Evolutionary conservation across 2,888 invertebrate species (phyloP).

Genomic region (Meiosimyza platycephala): DNA sequence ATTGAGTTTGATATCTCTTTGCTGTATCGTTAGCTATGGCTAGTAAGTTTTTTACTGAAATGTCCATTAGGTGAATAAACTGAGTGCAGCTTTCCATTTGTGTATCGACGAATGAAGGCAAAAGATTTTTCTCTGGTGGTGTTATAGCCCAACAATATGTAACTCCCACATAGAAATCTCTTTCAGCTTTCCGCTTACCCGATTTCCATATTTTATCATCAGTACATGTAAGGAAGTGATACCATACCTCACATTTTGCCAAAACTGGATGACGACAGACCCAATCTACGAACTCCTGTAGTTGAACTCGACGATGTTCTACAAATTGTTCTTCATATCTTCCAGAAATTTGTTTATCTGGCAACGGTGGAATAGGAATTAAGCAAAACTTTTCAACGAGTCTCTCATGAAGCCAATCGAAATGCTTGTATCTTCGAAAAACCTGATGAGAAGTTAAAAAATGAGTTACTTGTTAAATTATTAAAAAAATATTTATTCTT

Average conservation of each 20-base stretch:
- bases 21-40: slow-evolving; percentile 85
- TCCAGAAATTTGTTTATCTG: slow-evolving; percentile 97
- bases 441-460: slow-evolving; percentile 53
- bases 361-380: slow-evolving; percentile 95
- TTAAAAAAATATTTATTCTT: background rate
- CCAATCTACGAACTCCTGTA: slow-evolving; percentile 97
- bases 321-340: slow-evolving; percentile 98
- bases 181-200: slow-evolving; percentile 95
- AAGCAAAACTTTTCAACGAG: slow-evolving; percentile 93
- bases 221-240: slow-evolving; percentile 96
- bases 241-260: slow-evolving; percentile 92
- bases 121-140: slow-evolving; percentile 82
- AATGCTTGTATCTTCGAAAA: slow-evolving; percentile 96
- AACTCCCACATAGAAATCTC: slow-evolving; percentile 89
- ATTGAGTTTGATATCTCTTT: slow-evolving; percentile 80
- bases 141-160: slow-evolving; percentile 91
- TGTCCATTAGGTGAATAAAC: slow-evolving; percentile 88
- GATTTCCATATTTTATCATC: slow-evolving; percentile 98
- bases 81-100: slow-evolving; percentile 86
- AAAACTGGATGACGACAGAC: slow-evolving; percentile 97
- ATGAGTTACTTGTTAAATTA: background rate
- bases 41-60: slow-evolving; percentile 85
- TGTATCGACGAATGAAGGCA: slow-evolving; percentile 80
- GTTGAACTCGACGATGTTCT: slow-evolving; percentile 90
- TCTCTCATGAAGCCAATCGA: slow-evolving; percentile 98